A percentile compares a stretch with the other conserved stretches of the same genome.
These are phyloP conservation scores for Drosophila seguyi DNA, from an alignment of 1,140 invertebrate species.

Conservation along the genomic window DNA sequence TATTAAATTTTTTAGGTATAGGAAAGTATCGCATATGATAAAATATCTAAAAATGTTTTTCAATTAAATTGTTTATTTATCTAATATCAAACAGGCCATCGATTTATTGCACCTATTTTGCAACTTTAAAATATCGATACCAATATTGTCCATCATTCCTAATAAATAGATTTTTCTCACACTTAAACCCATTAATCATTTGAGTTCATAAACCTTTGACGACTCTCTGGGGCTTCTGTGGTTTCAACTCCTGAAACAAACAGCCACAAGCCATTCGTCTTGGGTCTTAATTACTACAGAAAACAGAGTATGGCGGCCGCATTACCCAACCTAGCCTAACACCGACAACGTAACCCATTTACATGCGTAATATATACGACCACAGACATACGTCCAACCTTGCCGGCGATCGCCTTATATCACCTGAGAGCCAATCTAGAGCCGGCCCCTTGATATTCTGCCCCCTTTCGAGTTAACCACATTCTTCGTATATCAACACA, in stretches of 20 bases:
- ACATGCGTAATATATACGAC: conserved; percentile 40
- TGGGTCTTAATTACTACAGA: conserved; percentile 31
- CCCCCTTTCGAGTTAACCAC: conserved; percentile 32
- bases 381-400: conserved; percentile 23
- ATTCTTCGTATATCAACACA: conserved; percentile 33
- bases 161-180: background rate
- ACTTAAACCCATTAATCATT: background rate
- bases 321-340: conserved; percentile 52
- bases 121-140: background rate
- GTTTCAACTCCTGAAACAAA: conserved; percentile 11
- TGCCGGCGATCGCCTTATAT: conserved; percentile 22
- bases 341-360: conserved; percentile 41
- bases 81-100: no score
- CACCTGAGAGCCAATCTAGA: conserved; percentile 25
- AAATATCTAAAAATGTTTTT: no score
- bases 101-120: no score
- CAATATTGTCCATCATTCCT: background rate
- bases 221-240: conserved; percentile 14
- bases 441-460: conserved; percentile 30
- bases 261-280: conserved; percentile 16
- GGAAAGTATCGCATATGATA: no score
- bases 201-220: conserved; percentile 28
- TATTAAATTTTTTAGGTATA: no score
- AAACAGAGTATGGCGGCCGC: conserved; percentile 12
- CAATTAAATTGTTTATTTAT: no score